These are phyloP conservation scores for Carcinoscorpius rotundicauda DNA, from an alignment of 1,140 invertebrate species.

Conservation along the genomic window DNA sequence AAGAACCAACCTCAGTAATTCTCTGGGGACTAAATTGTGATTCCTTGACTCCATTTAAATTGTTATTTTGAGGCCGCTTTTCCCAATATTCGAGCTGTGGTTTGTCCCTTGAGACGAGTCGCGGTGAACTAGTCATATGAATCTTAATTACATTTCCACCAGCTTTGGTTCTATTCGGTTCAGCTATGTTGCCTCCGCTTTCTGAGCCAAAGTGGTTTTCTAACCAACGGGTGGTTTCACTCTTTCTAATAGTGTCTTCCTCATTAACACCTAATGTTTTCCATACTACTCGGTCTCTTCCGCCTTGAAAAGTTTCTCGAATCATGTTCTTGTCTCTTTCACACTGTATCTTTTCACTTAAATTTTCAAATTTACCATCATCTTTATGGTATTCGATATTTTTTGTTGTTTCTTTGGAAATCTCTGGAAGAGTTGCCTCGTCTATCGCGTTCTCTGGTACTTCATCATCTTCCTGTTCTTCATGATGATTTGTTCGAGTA, in stretches of 20 bases:
- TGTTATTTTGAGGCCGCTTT: too few species aligned
- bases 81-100: too few species aligned
- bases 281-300: too few species aligned
- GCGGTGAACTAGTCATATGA: conserved; percentile 11
- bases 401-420: conserved; percentile 42
- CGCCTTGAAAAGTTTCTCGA: too few species aligned
- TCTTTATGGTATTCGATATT: conserved; percentile 37
- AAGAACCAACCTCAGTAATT: too few species aligned
- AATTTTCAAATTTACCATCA: conserved; percentile 53
- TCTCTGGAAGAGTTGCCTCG: conserved; percentile 34
- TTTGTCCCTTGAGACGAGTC: neutral
- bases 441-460: conserved; percentile 23
- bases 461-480: conserved; percentile 47
- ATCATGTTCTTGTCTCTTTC: too few species aligned
- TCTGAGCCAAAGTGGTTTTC: conserved; percentile 77
- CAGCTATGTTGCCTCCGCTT: conserved; percentile 4
- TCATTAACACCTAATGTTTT: too few species aligned
- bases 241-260: too few species aligned
- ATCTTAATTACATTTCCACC: conserved; percentile 21
- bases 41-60: too few species aligned
- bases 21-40: too few species aligned
- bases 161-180: conserved; percentile 14
- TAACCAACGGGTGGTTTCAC: conserved; percentile 63
- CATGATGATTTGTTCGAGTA: conserved; percentile 36
- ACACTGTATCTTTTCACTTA: too few species aligned